These are phyloP conservation scores for Porites lutea DNA, from an alignment of 64 coral and sea anemone genomes.

Conservation along the genomic window DNA sequence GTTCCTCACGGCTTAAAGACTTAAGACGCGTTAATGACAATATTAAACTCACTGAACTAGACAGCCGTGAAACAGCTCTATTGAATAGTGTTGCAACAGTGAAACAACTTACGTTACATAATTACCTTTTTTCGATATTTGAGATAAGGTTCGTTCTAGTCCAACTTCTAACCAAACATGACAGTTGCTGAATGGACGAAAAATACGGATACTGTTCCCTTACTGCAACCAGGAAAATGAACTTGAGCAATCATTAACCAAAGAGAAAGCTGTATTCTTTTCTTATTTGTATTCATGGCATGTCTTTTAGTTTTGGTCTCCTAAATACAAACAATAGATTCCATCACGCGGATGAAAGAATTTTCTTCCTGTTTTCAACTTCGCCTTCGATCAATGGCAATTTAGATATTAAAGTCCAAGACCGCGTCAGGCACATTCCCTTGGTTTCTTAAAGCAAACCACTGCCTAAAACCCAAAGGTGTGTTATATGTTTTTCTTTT, in stretches of 20 bases:
- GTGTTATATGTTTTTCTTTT: too few species aligned
- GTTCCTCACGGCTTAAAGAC: too few species aligned
- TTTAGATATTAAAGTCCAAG: not conserved
- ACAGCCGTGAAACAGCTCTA: not conserved
- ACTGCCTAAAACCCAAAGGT: not conserved
- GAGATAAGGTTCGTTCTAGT: not conserved
- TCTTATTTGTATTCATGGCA: not conserved
- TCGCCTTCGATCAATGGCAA: conserved; percentile 5
- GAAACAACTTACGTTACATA: not conserved
- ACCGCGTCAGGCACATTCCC: not conserved
- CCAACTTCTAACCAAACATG: not conserved
- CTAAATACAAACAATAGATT: not conserved
- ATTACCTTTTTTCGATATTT: not conserved
- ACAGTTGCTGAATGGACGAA: not conserved
- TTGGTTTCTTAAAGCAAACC: not conserved
- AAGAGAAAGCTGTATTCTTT: conserved; percentile 2
- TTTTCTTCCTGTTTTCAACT: not conserved
- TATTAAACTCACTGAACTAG: not conserved
- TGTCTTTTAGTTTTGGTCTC: not conserved
- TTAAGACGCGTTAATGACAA: too few species aligned
- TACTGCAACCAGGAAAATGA: not conserved
- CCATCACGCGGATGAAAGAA: too few species aligned
- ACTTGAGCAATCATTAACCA: not conserved
- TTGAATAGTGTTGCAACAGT: not conserved
- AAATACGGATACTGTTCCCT: not conserved